Conservation (phyloP, 2,113 vertebrate species). For the Hemibagrus wyckioides region DNA sequence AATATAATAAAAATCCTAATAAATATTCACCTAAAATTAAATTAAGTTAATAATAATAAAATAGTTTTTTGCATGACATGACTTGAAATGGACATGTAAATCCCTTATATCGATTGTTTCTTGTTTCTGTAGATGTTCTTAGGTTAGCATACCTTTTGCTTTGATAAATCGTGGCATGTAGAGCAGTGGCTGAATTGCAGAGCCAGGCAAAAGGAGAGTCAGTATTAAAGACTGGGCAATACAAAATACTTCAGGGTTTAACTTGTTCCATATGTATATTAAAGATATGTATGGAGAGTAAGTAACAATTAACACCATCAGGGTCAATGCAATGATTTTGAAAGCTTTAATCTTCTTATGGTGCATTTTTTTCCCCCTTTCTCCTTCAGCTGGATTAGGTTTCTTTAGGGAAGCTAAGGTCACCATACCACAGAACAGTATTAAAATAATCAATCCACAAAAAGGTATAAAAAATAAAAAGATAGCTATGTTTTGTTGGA, state of each 20-base stretch:
- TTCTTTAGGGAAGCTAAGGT: slow-evolving; percentile 1
- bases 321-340: slow-evolving; percentile 6
- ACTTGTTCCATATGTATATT: no score
- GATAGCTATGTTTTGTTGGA: neutral
- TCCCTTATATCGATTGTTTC: no score
- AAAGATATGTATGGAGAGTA: neutral
- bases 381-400: slow-evolving; percentile 22
- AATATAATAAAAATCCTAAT: neutral
- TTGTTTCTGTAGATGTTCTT: no score
- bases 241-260: neutral
- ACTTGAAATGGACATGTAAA: no score
- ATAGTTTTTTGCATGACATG: no score
- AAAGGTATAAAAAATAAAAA: neutral
- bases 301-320: neutral
- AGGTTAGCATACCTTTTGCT: no score
- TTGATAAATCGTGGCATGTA: neutral
- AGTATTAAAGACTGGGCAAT: neutral
- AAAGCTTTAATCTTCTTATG: neutral
- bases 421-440: slow-evolving; percentile 4
- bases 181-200: neutral
- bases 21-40: neutral
- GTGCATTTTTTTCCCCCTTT: slow-evolving; percentile 29
- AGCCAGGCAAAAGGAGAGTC: neutral
- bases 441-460: neutral
- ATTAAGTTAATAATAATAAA: no score